Conservation (phyloP, 2,797 vertebrate genomes). For the Sebastes reedi region DNA sequence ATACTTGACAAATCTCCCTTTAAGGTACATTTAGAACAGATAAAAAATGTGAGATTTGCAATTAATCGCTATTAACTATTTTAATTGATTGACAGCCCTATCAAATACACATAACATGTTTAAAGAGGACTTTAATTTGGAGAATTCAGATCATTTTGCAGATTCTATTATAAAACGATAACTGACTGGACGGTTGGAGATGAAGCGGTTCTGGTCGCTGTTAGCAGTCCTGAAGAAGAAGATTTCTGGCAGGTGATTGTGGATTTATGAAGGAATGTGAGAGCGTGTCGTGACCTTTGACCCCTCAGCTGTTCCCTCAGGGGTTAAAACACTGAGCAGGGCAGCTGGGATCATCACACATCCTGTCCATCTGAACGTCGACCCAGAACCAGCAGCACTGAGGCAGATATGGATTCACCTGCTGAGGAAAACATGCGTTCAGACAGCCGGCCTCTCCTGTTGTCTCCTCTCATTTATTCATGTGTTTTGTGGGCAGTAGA, state of each 20-base stretch:
- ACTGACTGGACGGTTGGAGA: background rate
- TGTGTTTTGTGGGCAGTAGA: constrained; percentile 46
- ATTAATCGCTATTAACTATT: no score
- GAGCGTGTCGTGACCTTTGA: background rate
- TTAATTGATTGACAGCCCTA: no score
- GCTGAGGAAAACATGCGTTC: constrained; percentile 30
- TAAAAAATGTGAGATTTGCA: no score
- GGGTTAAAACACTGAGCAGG: background rate
- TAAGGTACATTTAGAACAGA: no score
- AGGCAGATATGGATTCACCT: constrained; percentile 29
- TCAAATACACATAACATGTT: background rate
- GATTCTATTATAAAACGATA: background rate
- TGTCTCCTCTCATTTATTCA: constrained; percentile 66
- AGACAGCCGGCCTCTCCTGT: constrained; percentile 29
- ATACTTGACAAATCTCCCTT: no score
- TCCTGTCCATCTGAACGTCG: background rate
- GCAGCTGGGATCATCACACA: background rate
- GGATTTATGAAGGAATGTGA: background rate
- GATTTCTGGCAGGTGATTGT: background rate
- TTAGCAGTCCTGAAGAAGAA: background rate
- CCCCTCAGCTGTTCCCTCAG: background rate
- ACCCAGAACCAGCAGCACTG: background rate
- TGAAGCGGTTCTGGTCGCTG: background rate
- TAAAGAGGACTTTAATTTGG: background rate
- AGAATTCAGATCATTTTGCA: background rate